Base-by-base conservation (phyloP, 1,140 invertebrate species). In the Hesperophylax magnus region DNA sequence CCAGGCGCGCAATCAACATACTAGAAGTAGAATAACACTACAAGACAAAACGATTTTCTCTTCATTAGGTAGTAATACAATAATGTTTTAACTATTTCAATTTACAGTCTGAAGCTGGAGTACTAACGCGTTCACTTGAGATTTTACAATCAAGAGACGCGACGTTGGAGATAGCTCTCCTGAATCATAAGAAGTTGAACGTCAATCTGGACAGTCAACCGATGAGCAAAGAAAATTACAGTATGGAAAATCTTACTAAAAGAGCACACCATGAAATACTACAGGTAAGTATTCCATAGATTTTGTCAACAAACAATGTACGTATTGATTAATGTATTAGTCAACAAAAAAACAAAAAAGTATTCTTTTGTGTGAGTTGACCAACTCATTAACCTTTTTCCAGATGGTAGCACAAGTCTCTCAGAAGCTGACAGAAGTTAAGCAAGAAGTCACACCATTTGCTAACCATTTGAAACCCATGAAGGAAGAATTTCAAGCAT, bases 121-220 rank as follows among this genome's bases (percentile, higher is more conserved):
- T 90, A 34, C 84, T 90, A 31, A 85, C 86, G 3, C 86, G 89
- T 69, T 88, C 89, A 15, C 82, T 90, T 80, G 86, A 90, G 79
- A 88, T 90, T 31, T 85, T 90, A 27, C 87, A 86, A 77, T 86
- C 86, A 0, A 85, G 86, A 18, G 89, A 90, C 77, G 87, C 89
- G 6, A 90, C 89, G 4, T 85, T 90, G 0, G 89, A 90, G 85
- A 86, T 90, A 86, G 89, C 89, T 27, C 83, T 90, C 8, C 83
- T 90, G 9, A 90, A 90, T 86, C 88, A 90, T 77, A 90, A 89
- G 82, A 90, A 90, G 85, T 85, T 88, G 77, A 89, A 86, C 83
- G 85, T 90, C 15, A 82, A 84, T 60, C 20, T 79, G 17, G 89
- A 89, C 27, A 88, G 85, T 18, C 86, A 88, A 74, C 83, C 86